phyloP scores from a whole-genome alignment of 2,797 vertebrate species.

The Nannoperca obscura region DNA sequence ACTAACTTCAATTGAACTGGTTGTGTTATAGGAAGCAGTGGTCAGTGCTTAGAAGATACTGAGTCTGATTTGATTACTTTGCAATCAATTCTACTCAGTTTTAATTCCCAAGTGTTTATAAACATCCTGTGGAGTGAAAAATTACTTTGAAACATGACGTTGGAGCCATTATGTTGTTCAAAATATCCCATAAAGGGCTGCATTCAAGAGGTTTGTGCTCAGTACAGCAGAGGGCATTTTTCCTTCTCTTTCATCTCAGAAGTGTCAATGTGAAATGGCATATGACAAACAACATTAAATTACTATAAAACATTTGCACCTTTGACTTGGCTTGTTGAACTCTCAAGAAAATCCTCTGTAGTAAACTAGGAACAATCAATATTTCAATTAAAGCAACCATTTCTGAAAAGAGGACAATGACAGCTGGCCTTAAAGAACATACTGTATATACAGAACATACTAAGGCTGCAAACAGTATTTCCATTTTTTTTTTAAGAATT shows the following conservation, averaged over 20 bases:
- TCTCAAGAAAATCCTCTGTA: background rate
- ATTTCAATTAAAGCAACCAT: constrained; percentile 3
- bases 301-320: background rate
- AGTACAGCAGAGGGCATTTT: background rate
- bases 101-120: constrained; percentile 58
- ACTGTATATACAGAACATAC: background rate
- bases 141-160: constrained; percentile 31
- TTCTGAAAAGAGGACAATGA: background rate
- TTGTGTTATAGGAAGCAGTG: constrained; percentile 81
- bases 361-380: background rate
- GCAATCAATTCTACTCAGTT: constrained; percentile 80
- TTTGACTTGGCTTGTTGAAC: background rate
- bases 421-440: background rate
- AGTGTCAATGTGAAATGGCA: background rate
- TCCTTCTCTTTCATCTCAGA: background rate
- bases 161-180: constrained; percentile 34
- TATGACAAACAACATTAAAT: constrained; percentile 19
- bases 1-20: constrained; percentile 88
- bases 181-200: constrained; percentile 19
- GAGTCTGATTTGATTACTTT: constrained; percentile 82
- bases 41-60: constrained; percentile 80
- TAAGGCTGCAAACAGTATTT: background rate
- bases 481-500: background rate
- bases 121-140: constrained; percentile 67
- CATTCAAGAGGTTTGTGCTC: constrained; percentile 9